Base-by-base conservation (phyloP, 2,888 invertebrate genomes). In the Scaptomyza parva region DNA sequence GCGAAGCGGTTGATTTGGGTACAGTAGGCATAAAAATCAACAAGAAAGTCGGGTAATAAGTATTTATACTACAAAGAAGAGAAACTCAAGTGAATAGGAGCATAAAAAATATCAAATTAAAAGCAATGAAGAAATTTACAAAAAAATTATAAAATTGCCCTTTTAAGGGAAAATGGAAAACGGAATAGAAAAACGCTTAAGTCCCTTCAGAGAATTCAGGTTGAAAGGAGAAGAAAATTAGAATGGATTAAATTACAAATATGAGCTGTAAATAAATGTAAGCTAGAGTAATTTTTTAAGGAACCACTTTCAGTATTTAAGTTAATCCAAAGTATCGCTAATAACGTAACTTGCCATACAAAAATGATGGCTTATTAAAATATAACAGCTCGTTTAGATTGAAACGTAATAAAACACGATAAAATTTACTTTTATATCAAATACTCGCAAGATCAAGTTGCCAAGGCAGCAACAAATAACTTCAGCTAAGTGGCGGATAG, bases 1-100 rank as follows among this genome's bases (percentile, higher is more conserved):
- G 12, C 4, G 24, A 33, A 60, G 47, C 48, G 60, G 45, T 48
- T 64, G 47, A 58, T 81, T 63, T 51, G 14, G 53, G 57, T 57
- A n/a, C n/a, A 17, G 67, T 54, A 20, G 59, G 30, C 60, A 63
- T 57, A 22, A 62, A 17, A 58, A 41, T 54, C 30, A 20, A 11
- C 24, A 26, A 14, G 35, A 35, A 63, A 33, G 50, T 57, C 51
- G 35, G 6, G 22, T 33, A 14, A 18, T n/a, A n/a, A n/a, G n/a
- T n/a, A 5, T 47, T 30, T 45, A 6, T 45, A 12, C 18, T 40
- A 35, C 20, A 30, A 8, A 11, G 18, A n/a, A 12, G 35, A 9
- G 7, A 17, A 3, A 4, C 7, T 35, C 18, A 17, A 12, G 17
- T 12, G 28, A 6, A 1, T 17, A 4, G 5, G 26, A 37, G 24